Evolutionary conservation across 2,113 vertebrate genomes (phyloP), one percentile per base, ranked within the genome.

Genomic region (Seriola rivoliana): DNA sequence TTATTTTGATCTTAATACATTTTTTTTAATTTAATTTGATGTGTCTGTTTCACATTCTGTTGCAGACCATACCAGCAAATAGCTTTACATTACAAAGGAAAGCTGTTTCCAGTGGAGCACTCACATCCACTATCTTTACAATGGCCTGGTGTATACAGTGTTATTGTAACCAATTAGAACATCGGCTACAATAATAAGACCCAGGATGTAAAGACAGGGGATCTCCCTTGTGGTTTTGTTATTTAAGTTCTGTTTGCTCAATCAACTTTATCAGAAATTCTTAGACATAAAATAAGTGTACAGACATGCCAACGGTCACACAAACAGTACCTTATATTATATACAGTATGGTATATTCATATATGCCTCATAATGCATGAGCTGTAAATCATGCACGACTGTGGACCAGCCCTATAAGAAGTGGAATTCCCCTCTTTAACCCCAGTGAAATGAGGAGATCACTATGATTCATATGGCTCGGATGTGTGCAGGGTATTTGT

Each of bases 351-450:
- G 64, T 75, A 64, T 40, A 5, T 65, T 25, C 48, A 16, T 46
- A 34, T 68, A 25, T 66, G 69, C 3, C 63, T 75, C 55, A 73
- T 86, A 71, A 70, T 69, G 75, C 80, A 70, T 48, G 64, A 75
- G 59, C 80, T 82, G 48, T 89, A 87, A 85, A 87, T 88, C 75
- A 80, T 46, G 66, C n/a, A 68, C 84, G 75, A 83, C 44, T 70
- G 59, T 76, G 75, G 77, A 71, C 12, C 77, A 86, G 63, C 66
- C 25, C 71, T 85, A 19, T 67, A 71, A 70, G 52, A 80, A 71
- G 74, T 82, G 93, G 93, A 94, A 93, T 86, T 89, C 85, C 93
- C 93, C 92, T 91, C 80, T 81, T 87, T 76, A 87, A 87, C 74
- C 79, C 72, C 21, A 55, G 34, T 75, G 68, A 82, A 78, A 83